Percentiles rank a stretch among this genome's conserved stretches.
These are phyloP conservation scores for Formica selysi DNA, from an alignment of 1,140 invertebrate species.

Conservation along the genomic window DNA sequence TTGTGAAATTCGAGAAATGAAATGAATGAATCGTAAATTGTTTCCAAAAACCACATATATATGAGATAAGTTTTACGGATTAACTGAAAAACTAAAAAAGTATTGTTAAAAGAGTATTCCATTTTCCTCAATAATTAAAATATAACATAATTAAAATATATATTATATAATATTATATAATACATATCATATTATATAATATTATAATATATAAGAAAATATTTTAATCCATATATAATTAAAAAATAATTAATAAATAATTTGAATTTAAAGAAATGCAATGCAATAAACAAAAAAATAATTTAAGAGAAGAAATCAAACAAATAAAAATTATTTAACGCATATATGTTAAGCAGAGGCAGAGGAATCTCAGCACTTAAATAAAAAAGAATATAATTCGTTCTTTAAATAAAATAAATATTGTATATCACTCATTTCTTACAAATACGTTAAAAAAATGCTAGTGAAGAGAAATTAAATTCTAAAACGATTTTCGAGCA, in stretches of 20 bases:
- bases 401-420: not conserved
- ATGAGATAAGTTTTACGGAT: not conserved
- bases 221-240: too few species aligned
- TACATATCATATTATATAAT: too few species aligned
- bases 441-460: not conserved
- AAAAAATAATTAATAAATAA: slow-evolving; percentile 4
- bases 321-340: not conserved
- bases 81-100: slow-evolving; percentile 15
- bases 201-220: not conserved
- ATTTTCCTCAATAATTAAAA: not conserved
- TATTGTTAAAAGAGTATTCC: not conserved
- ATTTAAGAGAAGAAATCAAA: not conserved
- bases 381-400: not conserved
- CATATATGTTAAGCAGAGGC: too few species aligned
- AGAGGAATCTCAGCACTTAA: not conserved
- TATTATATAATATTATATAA: too few species aligned
- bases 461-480: slow-evolving; percentile 12
- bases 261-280: not conserved
- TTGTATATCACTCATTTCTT: not conserved
- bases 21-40: slow-evolving; percentile 32
- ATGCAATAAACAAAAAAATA: not conserved
- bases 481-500: slow-evolving; percentile 6
- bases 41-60: not conserved
- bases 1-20: slow-evolving; percentile 39
- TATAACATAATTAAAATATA: not conserved